Percentiles rank a stretch among this genome's conserved stretches.
Conservation (phyloP, 2,888 invertebrate species). For the Rhyacophila evoluta region DNA sequence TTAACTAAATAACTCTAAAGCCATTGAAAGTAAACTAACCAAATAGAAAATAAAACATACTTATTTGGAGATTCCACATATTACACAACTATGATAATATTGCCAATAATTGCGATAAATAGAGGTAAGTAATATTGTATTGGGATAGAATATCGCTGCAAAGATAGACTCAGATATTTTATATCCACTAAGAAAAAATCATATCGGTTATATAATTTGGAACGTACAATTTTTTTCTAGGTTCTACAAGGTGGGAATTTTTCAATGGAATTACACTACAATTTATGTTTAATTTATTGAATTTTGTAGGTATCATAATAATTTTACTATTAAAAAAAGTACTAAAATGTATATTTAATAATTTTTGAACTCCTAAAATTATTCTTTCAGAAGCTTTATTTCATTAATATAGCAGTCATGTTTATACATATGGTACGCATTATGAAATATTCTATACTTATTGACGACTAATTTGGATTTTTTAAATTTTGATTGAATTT, state of each 20-base stretch:
- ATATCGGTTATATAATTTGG: constrained; percentile 12
- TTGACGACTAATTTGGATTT: neutral
- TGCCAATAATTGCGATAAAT: neutral
- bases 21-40: neutral
- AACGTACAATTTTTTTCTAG: constrained; percentile 12
- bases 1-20: neutral
- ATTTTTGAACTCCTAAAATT: neutral
- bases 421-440: neutral
- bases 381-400: neutral
- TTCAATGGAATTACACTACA: constrained; percentile 25
- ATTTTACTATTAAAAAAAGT: constrained; percentile 55
- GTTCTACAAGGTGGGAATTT: constrained; percentile 9
- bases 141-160: neutral
- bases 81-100: too few relatives aligned
- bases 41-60: neutral
- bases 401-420: constrained; percentile 10
- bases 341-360: constrained; percentile 54
- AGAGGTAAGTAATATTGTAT: neutral
- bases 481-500: constrained; percentile 3
- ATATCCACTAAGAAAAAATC: neutral
- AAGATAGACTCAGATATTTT: neutral
- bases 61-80: neutral
- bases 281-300: constrained; percentile 42
- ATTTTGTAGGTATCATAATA: constrained; percentile 55
- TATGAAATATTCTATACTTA: constrained; percentile 11